These are phyloP conservation scores for Drosophila takahashii DNA, from an alignment of 1,140 invertebrate genomes.

Conservation along the genomic window DNA sequence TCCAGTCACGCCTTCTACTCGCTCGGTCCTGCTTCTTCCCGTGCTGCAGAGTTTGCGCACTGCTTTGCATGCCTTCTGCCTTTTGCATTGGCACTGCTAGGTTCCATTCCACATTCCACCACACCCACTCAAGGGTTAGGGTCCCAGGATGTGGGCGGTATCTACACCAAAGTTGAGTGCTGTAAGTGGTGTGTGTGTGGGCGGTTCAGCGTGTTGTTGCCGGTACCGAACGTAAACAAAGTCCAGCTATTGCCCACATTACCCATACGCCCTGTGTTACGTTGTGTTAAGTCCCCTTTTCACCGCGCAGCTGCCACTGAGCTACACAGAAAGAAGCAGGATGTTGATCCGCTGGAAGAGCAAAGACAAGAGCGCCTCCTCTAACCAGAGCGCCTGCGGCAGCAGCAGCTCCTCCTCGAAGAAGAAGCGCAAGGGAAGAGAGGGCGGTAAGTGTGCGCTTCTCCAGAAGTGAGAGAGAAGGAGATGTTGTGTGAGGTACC, in stretches of 20 bases:
- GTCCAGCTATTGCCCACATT: background rate
- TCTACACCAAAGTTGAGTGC: conserved; percentile 20
- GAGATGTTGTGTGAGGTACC: background rate
- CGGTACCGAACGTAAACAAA: conserved; percentile 64
- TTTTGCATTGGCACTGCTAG: conserved; percentile 25
- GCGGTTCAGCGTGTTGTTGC: conserved; percentile 32
- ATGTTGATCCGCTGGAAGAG: conserved; percentile 87
- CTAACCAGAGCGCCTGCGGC: conserved; percentile 69
- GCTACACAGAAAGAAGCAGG: conserved; percentile 3
- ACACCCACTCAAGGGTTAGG: conserved; percentile 17
- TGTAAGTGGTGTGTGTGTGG: background rate
- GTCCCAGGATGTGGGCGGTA: conserved; percentile 4
- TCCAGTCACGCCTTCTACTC: conserved; percentile 29
- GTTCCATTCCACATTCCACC: conserved; percentile 47
- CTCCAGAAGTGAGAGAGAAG: background rate
- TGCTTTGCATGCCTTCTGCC: conserved; percentile 29
- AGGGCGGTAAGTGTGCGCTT: conserved; percentile 80
- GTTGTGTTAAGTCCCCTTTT: no score
- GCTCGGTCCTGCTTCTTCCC: conserved; percentile 15
- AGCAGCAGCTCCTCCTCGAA: conserved; percentile 85
- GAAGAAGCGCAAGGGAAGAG: conserved; percentile 87
- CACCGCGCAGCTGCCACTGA: background rate
- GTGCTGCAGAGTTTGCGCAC: conserved; percentile 26
- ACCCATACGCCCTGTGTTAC: background rate
- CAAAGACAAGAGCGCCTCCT: conserved; percentile 86